Percentiles rank a stretch among this genome's conserved stretches.
phyloP scores from a whole-genome alignment of 2,797 vertebrate genomes.

The Protosalanx chinensis region DNA sequence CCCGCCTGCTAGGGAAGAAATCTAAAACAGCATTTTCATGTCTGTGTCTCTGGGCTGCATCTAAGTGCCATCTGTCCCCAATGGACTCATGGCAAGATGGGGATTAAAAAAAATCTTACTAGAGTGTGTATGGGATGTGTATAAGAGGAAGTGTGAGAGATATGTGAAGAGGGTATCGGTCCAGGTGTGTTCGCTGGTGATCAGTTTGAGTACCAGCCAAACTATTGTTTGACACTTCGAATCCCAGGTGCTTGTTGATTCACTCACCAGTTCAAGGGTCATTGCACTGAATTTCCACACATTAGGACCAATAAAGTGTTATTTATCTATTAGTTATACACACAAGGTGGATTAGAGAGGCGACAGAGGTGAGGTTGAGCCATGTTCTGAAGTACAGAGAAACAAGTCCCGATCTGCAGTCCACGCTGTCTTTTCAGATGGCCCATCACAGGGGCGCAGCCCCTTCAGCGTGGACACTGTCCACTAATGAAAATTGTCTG shows the following conservation, averaged over 20 bases:
- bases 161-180: constrained; percentile 18
- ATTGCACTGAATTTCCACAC: too few species aligned
- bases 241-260: too few species aligned
- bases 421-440: constrained; percentile 32
- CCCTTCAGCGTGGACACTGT: constrained; percentile 52
- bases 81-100: constrained; percentile 40
- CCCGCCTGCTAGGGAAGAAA: constrained; percentile 53
- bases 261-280: too few species aligned
- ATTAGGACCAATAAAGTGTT: too few species aligned
- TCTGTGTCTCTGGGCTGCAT: constrained; percentile 55
- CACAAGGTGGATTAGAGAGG: constrained; percentile 40
- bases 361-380: constrained; percentile 32
- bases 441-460: constrained; percentile 68
- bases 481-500: background rate
- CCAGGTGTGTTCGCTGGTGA: constrained; percentile 1
- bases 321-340: too few species aligned
- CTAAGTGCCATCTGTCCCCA: constrained; percentile 66
- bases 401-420: constrained; percentile 67
- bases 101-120: constrained; percentile 7
- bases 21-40: constrained; percentile 74
- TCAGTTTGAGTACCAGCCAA: background rate
- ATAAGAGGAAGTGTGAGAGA: constrained; percentile 15
- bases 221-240: too few species aligned
- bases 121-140: constrained; percentile 26
- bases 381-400: constrained; percentile 34